Evolutionary conservation across 53 echinoderm and acorn worm genomes (phyloP).

Genomic region (Crossaster papposus): DNA sequence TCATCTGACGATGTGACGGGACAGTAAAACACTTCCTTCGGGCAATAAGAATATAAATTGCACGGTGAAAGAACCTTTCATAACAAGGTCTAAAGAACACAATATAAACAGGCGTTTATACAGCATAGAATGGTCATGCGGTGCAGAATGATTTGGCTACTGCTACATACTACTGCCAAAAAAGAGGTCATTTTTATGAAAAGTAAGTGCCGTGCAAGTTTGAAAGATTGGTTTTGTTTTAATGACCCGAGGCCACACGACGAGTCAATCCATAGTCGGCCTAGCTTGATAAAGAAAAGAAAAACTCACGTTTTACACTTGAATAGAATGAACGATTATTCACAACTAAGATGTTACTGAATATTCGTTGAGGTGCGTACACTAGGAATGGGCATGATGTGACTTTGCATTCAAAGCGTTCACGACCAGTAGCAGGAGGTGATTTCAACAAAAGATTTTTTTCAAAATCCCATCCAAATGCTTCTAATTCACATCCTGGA

Average conservation of each 20-base stretch:
- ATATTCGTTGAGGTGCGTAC: constrained; percentile 24
- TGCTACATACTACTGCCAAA: constrained; percentile 38
- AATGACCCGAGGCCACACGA: background rate
- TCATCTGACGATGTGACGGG: background rate
- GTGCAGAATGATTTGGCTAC: constrained; percentile 43
- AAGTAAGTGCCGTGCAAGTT: constrained; percentile 44
- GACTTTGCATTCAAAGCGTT: too few species aligned
- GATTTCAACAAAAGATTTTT: too few species aligned
- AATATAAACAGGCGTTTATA: background rate
- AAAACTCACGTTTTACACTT: background rate
- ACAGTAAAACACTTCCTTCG: background rate
- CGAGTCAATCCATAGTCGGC: background rate
- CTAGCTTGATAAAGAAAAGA: background rate
- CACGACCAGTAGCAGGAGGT: too few species aligned
- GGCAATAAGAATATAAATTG: background rate
- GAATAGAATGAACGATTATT: background rate
- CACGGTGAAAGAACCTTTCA: background rate
- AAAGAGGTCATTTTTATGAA: constrained; percentile 44
- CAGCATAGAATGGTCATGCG: constrained; percentile 43
- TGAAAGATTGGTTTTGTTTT: background rate
- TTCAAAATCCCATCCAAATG: too few species aligned
- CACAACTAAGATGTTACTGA: background rate
- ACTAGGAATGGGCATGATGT: too few species aligned
- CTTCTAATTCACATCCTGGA: too few species aligned
- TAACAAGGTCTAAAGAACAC: background rate